Base-by-base conservation (phyloP, 1,140 invertebrate genomes). In the Pemphigus obesinymphae region DNA sequence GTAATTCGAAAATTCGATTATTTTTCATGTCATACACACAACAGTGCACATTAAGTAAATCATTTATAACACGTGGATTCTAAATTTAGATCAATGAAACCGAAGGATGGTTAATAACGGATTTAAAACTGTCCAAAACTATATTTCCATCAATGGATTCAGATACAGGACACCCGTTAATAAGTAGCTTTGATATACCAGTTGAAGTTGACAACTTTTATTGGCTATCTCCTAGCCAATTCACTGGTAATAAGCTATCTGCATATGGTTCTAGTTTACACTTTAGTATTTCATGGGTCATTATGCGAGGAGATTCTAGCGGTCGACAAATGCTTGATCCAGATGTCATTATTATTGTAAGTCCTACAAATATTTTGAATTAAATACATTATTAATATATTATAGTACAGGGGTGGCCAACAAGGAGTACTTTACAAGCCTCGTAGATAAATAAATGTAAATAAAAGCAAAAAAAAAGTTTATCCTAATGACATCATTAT, bases 251-350 rank as follows among this genome's bases (percentile, higher is more conserved):
- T 86, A 91, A 91, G 83, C 86, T 95, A 68, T 90, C 93, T 76
- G 92, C 92, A 68, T 99, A 99, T 87, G 96, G 96, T 1, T 93
- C 94, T 8, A 90, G 91, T 70, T 86, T 99, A 11, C 89, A 89
- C 20, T 94, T 96, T 84, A 89, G 88, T 50, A 88, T 97, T 23
- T 92, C 91, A 83, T 99, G 96, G 93, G 92, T 93, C 10, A 91
- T 95, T 1, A 93, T 93, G 85, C 88, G 96, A 61, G 96, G 95
- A 15, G 95, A 97, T 85, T 95, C 93, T 0, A 95, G 94, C 48
- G 96, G 95, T 7, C 92, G 91, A 86, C 91, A 94, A 4, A 95
- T 93, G n/a, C 89, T 89, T 3, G 92, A 92, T 17, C 94, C 96
- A 7, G 96, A 97, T 87, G 88, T 98, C 31, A 91, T 99, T 73